These are phyloP conservation scores for Taurulus bubalis DNA, from an alignment of 2,113 vertebrate species.

Conservation along the genomic window DNA sequence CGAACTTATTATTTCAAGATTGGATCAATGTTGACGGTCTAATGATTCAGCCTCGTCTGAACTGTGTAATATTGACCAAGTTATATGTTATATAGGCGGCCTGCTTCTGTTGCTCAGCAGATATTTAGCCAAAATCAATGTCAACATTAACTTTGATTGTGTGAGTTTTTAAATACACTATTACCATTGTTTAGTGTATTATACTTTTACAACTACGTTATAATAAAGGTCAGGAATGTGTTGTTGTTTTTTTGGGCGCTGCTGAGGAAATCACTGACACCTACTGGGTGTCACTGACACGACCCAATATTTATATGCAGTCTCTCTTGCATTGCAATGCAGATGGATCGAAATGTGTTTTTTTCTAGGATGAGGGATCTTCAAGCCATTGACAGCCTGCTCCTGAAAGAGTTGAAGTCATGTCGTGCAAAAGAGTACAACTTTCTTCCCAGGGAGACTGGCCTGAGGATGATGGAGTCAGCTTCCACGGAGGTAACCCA, in stretches of 20 bases:
- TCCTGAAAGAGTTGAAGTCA: conserved; percentile 90
- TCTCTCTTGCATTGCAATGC: not conserved
- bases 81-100: conserved; percentile 11
- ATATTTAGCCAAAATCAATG: not conserved
- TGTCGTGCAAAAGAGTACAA: conserved; percentile 89
- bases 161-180: too few relatives aligned
- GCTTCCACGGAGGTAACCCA: conserved; percentile 85
- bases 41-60: not conserved
- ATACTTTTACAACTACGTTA: not conserved
- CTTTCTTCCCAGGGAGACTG: conserved; percentile 91
- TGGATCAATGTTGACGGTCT: too few relatives aligned
- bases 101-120: conserved; percentile 25
- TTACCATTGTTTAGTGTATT: not conserved
- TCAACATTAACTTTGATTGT: not conserved
- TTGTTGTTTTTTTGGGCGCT: not conserved
- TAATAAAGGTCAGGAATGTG: not conserved
- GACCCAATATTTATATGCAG: conserved; percentile 1
- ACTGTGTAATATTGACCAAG: not conserved
- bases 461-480: conserved; percentile 90
- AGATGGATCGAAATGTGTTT: conserved; percentile 10
- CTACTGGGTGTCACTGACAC: conserved; percentile 49
- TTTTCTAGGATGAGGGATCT: conserved; percentile 76
- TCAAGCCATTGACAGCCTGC: conserved; percentile 70
- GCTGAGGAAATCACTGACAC: conserved; percentile 32
- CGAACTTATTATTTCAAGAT: not conserved